Conservation (phyloP, 2,113 vertebrate genomes). For the Hippocampus guttulatus region DNA sequence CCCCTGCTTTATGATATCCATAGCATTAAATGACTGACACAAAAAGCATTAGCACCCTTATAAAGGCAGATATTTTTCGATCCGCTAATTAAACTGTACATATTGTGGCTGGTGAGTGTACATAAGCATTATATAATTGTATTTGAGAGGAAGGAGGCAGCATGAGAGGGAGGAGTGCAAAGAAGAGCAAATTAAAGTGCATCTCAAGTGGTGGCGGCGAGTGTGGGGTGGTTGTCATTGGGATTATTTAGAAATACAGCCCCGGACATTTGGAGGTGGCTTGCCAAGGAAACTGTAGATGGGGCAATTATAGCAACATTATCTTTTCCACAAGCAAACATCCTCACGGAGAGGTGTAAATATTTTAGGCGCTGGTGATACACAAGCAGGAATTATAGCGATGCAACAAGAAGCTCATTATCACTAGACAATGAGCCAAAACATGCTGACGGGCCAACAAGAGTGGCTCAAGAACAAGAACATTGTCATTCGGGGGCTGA, state of each 20-base stretch:
- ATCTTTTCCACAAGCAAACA: constrained; percentile 2
- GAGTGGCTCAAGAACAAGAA: background rate
- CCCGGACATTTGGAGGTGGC: constrained; percentile 4
- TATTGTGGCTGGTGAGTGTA: constrained; percentile 1
- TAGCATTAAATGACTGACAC: background rate
- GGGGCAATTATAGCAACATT: constrained; percentile 9
- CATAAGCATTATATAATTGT: constrained; percentile 36
- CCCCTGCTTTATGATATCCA: background rate
- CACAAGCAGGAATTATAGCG: background rate
- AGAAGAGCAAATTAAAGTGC: constrained; percentile 26
- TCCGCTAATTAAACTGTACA: background rate
- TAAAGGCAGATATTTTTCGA: background rate
- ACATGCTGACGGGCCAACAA: background rate
- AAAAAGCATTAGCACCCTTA: background rate
- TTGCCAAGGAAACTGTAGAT: constrained; percentile 3
- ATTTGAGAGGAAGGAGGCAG: constrained; percentile 36
- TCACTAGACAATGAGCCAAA: background rate
- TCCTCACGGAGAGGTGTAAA: constrained; percentile 6
- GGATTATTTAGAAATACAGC: constrained; percentile 29
- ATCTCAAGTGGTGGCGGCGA: constrained; percentile 5
- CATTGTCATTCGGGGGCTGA: too few species aligned
- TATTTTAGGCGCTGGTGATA: constrained; percentile 1
- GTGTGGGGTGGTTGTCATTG: constrained; percentile 10
- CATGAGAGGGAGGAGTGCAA: constrained; percentile 34
- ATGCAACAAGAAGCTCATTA: background rate